Conservation (phyloP, 2,888 invertebrate genomes). For the Stegophylla sp. region DNA sequence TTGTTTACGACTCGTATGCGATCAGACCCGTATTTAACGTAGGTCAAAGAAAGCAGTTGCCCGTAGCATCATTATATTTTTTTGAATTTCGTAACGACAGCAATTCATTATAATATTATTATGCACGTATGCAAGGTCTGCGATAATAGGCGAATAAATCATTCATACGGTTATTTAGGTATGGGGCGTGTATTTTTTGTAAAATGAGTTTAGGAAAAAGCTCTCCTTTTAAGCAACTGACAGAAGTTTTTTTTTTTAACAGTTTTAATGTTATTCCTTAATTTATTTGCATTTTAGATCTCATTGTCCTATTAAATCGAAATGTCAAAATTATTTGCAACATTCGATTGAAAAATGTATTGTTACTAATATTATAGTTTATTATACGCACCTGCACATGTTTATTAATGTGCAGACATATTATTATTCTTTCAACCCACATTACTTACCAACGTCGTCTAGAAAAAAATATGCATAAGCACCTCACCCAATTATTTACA, state of each 20-base stretch:
- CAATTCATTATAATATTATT: too few relatives aligned
- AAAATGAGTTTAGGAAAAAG: not conserved
- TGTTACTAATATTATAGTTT: not conserved
- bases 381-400: not conserved
- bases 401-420: conserved; percentile 18
- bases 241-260: too few relatives aligned
- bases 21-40: too few relatives aligned
- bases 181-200: not conserved
- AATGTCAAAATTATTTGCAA: not conserved
- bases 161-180: not conserved
- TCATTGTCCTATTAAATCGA: not conserved
- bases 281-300: too few relatives aligned
- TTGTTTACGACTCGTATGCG: too few relatives aligned
- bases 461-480: conserved; percentile 21
- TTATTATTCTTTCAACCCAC: conserved; percentile 38
- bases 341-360: not conserved
- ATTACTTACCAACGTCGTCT: conserved; percentile 31
- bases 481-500: conserved; percentile 55
- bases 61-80: not conserved
- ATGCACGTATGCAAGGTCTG: not conserved
- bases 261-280: too few relatives aligned
- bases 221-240: too few relatives aligned
- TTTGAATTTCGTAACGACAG: not conserved
- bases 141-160: not conserved
- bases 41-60: not conserved